phyloP scores from a whole-genome alignment of 2,797 vertebrate species.

The Halcyon smyrnensis region DNA sequence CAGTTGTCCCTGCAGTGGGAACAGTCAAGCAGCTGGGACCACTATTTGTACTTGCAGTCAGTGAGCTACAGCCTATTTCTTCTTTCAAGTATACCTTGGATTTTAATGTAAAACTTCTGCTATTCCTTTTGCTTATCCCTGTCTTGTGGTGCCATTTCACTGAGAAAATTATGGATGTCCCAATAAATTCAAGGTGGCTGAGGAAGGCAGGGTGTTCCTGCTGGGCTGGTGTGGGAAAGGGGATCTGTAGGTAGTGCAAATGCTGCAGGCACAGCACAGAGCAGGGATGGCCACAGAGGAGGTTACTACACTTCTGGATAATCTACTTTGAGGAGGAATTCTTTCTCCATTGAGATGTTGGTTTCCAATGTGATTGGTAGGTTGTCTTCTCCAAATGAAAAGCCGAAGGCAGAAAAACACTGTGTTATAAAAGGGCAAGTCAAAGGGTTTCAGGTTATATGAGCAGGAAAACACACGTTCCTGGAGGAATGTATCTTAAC shows the following conservation, averaged over 20 bases:
- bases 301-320: neutral
- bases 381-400: neutral
- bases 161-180: neutral
- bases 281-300: neutral
- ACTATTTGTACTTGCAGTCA: neutral
- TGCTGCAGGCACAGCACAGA: accelerated
- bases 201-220: neutral
- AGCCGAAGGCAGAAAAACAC: neutral
- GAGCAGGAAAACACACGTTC: neutral
- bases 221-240: neutral
- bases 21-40: neutral
- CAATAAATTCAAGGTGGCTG: neutral
- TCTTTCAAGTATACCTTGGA: neutral
- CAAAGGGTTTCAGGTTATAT: neutral
- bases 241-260: neutral
- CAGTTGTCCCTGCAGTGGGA: neutral
- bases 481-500: neutral
- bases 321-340: neutral
- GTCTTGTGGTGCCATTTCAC: neutral
- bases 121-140: neutral
- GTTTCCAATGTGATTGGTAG: neutral
- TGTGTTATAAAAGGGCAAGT: neutral
- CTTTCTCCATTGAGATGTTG: neutral
- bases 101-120: neutral
- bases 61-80: neutral